A percentile compares a stretch with the other conserved stretches of the same genome.
These are phyloP conservation scores for Agapornis roseicollis DNA, from an alignment of 2,113 vertebrate genomes.

Conservation along the genomic window DNA sequence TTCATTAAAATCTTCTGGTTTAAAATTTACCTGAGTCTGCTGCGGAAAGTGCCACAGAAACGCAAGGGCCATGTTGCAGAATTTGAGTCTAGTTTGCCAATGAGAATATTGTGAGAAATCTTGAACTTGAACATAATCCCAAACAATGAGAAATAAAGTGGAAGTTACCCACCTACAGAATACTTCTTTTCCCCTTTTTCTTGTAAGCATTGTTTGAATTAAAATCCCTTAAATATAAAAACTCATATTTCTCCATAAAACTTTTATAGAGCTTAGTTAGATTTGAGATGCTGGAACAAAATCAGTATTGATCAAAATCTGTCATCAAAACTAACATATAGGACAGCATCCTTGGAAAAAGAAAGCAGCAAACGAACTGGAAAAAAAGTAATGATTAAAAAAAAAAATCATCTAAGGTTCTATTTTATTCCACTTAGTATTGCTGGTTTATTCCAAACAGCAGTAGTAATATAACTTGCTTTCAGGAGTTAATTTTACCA, in stretches of 20 bases:
- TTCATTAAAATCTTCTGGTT: background rate
- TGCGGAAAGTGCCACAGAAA: constrained; percentile 33
- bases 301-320: background rate
- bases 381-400: too few relatives aligned
- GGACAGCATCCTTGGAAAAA: background rate
- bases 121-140: constrained; percentile 60
- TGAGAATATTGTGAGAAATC: constrained; percentile 31
- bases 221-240: background rate
- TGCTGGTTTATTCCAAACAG: background rate
- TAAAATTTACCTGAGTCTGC: constrained; percentile 45
- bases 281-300: background rate
- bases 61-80: background rate
- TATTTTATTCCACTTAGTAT: background rate
- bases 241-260: background rate
- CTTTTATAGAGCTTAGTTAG: background rate
- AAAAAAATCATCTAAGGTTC: too few relatives aligned
- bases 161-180: background rate
- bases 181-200: background rate
- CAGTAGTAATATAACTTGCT: background rate
- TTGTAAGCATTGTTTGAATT: background rate
- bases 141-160: constrained; percentile 11
- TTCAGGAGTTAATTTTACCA: background rate
- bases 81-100: constrained; percentile 43
- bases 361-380: background rate
- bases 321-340: background rate